phyloP scores from a whole-genome alignment of 2,113 vertebrate species.

The Turdus rufiventris region DNA sequence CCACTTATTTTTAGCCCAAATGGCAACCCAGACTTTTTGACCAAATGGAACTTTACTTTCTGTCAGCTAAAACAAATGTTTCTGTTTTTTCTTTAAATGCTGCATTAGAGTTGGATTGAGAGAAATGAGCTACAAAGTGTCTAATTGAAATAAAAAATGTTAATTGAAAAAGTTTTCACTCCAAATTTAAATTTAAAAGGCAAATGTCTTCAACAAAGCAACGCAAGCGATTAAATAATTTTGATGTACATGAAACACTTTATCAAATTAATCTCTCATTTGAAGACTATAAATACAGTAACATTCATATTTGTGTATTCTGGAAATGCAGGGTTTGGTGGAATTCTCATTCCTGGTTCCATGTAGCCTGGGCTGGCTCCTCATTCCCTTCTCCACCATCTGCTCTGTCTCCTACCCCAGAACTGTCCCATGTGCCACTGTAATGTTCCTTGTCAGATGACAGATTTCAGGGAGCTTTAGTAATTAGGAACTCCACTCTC shows the following conservation, averaged over 20 bases:
- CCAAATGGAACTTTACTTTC: neutral
- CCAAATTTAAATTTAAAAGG: neutral
- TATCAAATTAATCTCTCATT: neutral
- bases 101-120: neutral
- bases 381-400: neutral
- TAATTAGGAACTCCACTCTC: slow-evolving; percentile 71
- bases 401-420: neutral
- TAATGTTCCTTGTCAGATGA: slow-evolving; percentile 3
- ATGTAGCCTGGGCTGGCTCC: neutral
- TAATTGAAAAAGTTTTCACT: slow-evolving; percentile 9
- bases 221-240: neutral
- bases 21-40: neutral
- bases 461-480: slow-evolving; percentile 58
- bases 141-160: neutral
- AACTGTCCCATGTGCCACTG: neutral
- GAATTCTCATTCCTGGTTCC: neutral
- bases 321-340: neutral
- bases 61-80: neutral
- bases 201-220: neutral
- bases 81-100: neutral
- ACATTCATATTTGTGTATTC: accelerated
- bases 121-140: neutral
- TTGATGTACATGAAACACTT: neutral
- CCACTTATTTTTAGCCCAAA: neutral
- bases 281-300: neutral